Percentiles rank a stretch among this genome's conserved stretches.
phyloP scores from a whole-genome alignment of 2,113 vertebrate species.

The zebrafish (Danio rerio) region GRCz12tu NC_133180.1:54566001-54566500 shows the following conservation, averaged over 20 bases:
- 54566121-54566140: background rate
- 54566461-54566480: background rate
- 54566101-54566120: slow-evolving; percentile 11
- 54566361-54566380: too few species aligned
- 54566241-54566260: too few species aligned
- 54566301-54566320: too few species aligned
- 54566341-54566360: too few species aligned
- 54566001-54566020: slow-evolving; percentile 45
- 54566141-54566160: slow-evolving; percentile 6
- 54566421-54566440: too few species aligned
- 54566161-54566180: background rate
- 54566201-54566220: slow-evolving; percentile 42
- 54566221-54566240: background rate
- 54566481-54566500: background rate
- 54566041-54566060: slow-evolving; percentile 30
- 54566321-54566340: too few species aligned
- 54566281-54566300: too few species aligned
- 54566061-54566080: slow-evolving; percentile 24
- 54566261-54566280: too few species aligned
- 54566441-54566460: background rate
- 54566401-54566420: too few species aligned
- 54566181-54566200: slow-evolving; percentile 3
- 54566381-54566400: too few species aligned
- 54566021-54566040: slow-evolving; percentile 35
- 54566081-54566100: slow-evolving; percentile 1